Evolutionary conservation across 2,888 invertebrate species (phyloP), one percentile per base, ranked within the genome.

Genomic region (Erynnis tages): DNA sequence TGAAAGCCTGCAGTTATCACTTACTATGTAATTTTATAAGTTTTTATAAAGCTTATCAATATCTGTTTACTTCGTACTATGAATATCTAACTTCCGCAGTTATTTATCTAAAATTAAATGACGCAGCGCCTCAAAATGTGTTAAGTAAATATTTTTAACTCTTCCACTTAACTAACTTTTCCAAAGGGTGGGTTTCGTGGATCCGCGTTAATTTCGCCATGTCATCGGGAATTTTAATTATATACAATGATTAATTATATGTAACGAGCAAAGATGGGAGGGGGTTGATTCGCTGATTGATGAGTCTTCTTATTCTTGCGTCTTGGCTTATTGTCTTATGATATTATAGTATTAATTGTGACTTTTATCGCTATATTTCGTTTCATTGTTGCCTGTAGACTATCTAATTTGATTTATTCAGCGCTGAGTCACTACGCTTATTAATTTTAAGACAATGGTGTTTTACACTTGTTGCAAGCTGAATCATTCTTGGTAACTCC

Each of bases 211-310:
- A 80, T 82, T 71, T 71, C 73, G 87, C 85, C 74, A 71, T 84
- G 89, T 89, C 89, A 89, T 87, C 82, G 76, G 69, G 73, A 74
- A 82, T 88, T 86, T 87, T 87, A 87, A 87, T 89, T 87, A 88
- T 81, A 84, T 82, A 73, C 71, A 65, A 73, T 89, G 86, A 89
- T 89, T 87, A 89, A 89, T 88, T 85, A 85, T 83, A 72, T 79
- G 75, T 82, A 81, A 79, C 71, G 72, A 79, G 79, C 73, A 70
- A 79, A 79, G 78, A 71, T 67, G 61, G 63, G 49, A 32, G 67
- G 71, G 73, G 69, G 40, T 40, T 62, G 61, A 66, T 66, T 82
- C 67, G 73, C 76, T 88, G 88, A 87, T 88, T 85, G 87, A 86
- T 88, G 83, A 82, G 79, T 66, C 77, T 79, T 71, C 71, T 63